These are phyloP conservation scores for Drosophila kuntzei DNA, from an alignment of 2,888 invertebrate genomes.

Conservation along the genomic window DNA sequence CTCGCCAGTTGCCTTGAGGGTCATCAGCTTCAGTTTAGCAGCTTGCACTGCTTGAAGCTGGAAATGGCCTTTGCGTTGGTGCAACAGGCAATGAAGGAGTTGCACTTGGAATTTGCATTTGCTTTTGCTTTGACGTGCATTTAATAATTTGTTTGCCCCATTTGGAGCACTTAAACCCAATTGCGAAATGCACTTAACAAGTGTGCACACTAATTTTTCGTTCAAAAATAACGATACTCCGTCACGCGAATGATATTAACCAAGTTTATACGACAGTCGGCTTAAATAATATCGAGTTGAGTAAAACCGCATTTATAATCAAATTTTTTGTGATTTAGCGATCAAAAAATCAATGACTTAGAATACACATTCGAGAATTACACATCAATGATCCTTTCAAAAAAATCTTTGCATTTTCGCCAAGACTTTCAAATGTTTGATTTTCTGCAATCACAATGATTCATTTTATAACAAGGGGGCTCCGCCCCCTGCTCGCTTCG, in stretches of 20 bases:
- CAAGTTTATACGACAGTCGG: not conserved
- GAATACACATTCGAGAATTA: no score
- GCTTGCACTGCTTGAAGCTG: constrained; percentile 6
- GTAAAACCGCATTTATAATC: not conserved
- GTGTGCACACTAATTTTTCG: constrained; percentile 15
- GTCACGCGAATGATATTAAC: constrained; percentile 19
- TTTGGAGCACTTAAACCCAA: constrained; percentile 32
- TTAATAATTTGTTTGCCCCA: constrained; percentile 25
- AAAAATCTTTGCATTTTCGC: no score
- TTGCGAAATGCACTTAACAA: constrained; percentile 35
- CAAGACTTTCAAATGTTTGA: no score
- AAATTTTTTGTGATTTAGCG: no score
- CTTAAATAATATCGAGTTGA: not conserved
- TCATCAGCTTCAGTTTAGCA: constrained; percentile 13
- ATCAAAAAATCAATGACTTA: no score
- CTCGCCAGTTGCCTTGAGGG: constrained; percentile 50
- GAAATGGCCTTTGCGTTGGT: not conserved
- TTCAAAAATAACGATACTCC: constrained; percentile 4
- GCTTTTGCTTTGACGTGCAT: constrained; percentile 27
- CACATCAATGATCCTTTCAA: no score
- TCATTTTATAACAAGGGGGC: no score
- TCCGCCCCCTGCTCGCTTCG: no score
- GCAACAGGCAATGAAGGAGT: constrained; percentile 29
- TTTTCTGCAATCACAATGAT: no score
- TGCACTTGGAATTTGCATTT: not conserved